These are phyloP conservation scores for Myotis yumanensis DNA, from an alignment of 2,113 vertebrate genomes.

Conservation along the genomic window DNA sequence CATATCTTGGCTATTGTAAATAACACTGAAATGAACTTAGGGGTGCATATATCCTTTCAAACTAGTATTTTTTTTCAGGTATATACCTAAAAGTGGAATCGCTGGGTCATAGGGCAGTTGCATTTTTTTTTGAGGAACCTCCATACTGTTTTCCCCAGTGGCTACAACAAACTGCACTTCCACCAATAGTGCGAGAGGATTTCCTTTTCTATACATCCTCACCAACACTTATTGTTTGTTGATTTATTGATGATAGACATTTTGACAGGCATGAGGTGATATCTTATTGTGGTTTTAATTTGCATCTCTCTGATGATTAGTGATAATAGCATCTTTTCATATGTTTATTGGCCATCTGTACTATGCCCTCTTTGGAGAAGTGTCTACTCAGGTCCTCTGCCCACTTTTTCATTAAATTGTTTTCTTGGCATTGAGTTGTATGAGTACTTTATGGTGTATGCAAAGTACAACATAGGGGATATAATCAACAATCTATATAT, in stretches of 20 bases:
- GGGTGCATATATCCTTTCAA: not conserved
- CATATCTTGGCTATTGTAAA: not conserved
- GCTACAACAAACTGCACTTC: not conserved
- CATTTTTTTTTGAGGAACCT: not conserved
- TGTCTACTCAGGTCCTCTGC: not conserved
- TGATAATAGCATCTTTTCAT: not conserved
- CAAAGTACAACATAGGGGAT: not conserved
- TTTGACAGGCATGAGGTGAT: not conserved
- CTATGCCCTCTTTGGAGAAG: not conserved
- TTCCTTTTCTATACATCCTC: not conserved
- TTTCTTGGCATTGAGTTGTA: not conserved
- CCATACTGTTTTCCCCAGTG: not conserved
- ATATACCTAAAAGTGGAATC: not conserved
- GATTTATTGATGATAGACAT: not conserved
- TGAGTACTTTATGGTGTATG: not conserved
- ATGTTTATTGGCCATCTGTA: not conserved
- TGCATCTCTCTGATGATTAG: not conserved
- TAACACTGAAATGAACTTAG: not conserved
- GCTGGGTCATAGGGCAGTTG: not conserved
- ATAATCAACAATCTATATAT: not conserved
- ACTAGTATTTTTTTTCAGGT: not conserved
- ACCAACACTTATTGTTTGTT: not conserved
- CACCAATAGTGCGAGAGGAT: not conserved
- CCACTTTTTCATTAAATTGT: not conserved
- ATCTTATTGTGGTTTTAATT: not conserved